phyloP scores from a whole-genome alignment of 2,797 vertebrate species.

The Triplophysa bombifrons region DNA sequence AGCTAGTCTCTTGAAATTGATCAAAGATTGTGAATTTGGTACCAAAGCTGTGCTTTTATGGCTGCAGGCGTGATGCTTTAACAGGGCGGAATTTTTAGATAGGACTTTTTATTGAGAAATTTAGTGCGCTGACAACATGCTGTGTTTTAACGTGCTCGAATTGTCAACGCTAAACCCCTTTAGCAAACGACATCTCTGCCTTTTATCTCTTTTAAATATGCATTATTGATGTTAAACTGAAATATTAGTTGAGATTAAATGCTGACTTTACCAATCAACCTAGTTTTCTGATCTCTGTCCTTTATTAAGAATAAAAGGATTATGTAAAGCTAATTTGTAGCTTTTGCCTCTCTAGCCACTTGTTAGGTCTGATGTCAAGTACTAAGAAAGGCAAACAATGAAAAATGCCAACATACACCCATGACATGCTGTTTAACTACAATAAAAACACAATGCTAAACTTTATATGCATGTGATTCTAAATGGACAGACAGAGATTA shows the following conservation, averaged over 20 bases:
- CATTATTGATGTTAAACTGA: not conserved
- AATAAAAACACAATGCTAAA: too few relatives aligned
- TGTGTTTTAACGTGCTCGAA: not conserved
- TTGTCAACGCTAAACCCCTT: not conserved
- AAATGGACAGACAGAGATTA: too few relatives aligned
- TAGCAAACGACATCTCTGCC: not conserved
- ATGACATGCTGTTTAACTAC: too few relatives aligned
- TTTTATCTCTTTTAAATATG: not conserved
- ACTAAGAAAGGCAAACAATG: too few relatives aligned
- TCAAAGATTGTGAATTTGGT: not conserved
- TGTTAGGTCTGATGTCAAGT: too few relatives aligned
- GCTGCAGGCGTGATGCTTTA: not conserved
- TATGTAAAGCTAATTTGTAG: not conserved
- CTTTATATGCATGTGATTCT: too few relatives aligned
- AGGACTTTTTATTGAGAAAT: not conserved
- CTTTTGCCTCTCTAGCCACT: too few relatives aligned
- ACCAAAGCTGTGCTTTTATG: not conserved
- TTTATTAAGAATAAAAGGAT: not conserved
- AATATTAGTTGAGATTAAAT: too few relatives aligned
- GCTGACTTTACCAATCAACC: not conserved
- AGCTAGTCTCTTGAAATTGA: not conserved
- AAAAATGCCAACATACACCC: too few relatives aligned
- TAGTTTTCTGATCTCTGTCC: not conserved
- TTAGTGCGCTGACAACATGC: not conserved
- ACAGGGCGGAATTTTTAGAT: not conserved